Base-by-base conservation (phyloP, 2,797 vertebrate species). In the Coranthus polyacanthus region DNA sequence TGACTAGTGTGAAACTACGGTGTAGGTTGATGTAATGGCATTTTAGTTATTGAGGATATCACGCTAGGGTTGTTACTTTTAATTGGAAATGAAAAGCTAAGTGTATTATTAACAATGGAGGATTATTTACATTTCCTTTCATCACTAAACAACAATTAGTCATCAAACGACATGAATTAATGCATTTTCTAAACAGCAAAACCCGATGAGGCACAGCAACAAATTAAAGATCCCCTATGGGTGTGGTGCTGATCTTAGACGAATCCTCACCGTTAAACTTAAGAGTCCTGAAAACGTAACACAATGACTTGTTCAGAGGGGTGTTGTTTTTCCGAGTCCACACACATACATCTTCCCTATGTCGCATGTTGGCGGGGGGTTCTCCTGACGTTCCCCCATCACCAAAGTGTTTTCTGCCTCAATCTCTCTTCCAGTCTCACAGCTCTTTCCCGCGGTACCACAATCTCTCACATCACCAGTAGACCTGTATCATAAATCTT, bases 401-500 rank as follows among this genome's bases (percentile, higher is more conserved):
- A 76, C 66, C 52, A 57, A 75, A 79, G 47, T 22, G 29, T 62
- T 75, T 59, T 55, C 79, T 4, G 1, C 38, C 56, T 65, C 70
- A 47, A 32, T 78, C 68, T 67, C 68, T 68, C 79, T 62, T 72
- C 71, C 61, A 15, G 46, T 79, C 75, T 72, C 79, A 68, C 69
- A 61, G 78, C 75, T 76, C 54, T 57, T 83, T 81, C 70, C 81
- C 79, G 65, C 26, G 4, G 45, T 84, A 74, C 68, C 78, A 79
- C 79, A 79, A 80, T 88, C 80, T 83, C 75, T 88, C 86, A 82
- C 84, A 72, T 83, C 51, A 18, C 78, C 79, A 73, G 74, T 70
- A 71, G 72, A 83, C 83, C 82, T 70, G 63, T 85, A 72, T 88
- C 87, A 90, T 92, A 84, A 91, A 92, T 90, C 89, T 86, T 68